Percentiles rank a stretch among this genome's conserved stretches.
phyloP scores from a whole-genome alignment of 2,113 vertebrate species.

The Oryzias melastigma region DNA sequence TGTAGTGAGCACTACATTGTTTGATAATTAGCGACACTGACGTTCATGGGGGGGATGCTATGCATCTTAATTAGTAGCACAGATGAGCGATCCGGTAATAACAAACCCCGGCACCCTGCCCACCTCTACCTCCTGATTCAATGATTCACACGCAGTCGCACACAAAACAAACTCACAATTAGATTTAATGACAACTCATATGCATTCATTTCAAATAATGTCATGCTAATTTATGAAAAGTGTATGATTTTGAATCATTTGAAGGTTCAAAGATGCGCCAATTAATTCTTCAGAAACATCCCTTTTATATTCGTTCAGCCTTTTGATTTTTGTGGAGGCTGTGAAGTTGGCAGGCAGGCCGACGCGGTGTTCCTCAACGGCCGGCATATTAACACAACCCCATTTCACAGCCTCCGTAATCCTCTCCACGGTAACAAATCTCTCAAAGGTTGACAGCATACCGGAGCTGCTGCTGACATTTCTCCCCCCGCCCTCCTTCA shows the following conservation, averaged over 20 bases:
- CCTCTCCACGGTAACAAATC: slow-evolving; percentile 67
- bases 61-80: slow-evolving; percentile 76
- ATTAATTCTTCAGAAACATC: slow-evolving; percentile 32
- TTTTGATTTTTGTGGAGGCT: slow-evolving; percentile 48
- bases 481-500: slow-evolving; percentile 24
- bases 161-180: slow-evolving; percentile 6
- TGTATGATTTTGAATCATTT: slow-evolving; percentile 25
- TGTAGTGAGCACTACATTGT: slow-evolving; percentile 75
- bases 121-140: slow-evolving; percentile 54
- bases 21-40: slow-evolving; percentile 76
- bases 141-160: slow-evolving; percentile 1
- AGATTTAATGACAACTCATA: slow-evolving; percentile 29
- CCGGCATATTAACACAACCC: slow-evolving; percentile 65
- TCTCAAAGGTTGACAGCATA: slow-evolving; percentile 63
- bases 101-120: slow-evolving; percentile 66
- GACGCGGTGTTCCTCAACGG: slow-evolving; percentile 51
- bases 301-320: slow-evolving; percentile 39
- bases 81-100: slow-evolving; percentile 73
- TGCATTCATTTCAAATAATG: slow-evolving; percentile 36
- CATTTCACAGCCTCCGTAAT: slow-evolving; percentile 70
- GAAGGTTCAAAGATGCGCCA: slow-evolving; percentile 15
- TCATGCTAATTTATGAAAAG: slow-evolving; percentile 36
- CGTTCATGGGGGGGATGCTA: slow-evolving; percentile 69
- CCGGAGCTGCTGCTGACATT: slow-evolving; percentile 46
- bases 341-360: slow-evolving; percentile 44